Percentiles rank a stretch among this genome's conserved stretches.
Evolutionary conservation across 2,888 invertebrate species (phyloP).

Genomic region (Psylliodes chrysocephalus): DNA sequence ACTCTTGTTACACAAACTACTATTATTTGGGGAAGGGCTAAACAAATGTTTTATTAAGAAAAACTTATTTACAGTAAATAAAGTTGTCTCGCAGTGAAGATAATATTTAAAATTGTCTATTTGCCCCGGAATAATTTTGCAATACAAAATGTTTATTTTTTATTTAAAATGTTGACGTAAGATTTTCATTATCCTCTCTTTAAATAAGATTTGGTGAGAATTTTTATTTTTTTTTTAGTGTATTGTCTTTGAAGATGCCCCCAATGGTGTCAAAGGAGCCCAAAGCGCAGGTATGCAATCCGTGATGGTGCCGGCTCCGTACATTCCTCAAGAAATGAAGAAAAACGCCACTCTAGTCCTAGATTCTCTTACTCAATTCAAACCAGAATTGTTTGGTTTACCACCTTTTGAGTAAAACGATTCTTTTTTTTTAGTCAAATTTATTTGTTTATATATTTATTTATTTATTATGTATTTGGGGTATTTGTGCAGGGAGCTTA

Average conservation of each 20-base stretch:
- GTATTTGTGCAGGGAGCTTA: not conserved
- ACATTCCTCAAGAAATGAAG: constrained; percentile 65
- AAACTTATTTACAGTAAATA: no score
- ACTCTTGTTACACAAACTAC: no score
- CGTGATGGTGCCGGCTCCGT: constrained; percentile 81
- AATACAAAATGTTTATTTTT: no score
- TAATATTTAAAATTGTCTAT: no score
- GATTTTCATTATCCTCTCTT: no score
- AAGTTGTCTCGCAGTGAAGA: no score
- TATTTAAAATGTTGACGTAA: no score
- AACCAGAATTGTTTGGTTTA: constrained; percentile 87
- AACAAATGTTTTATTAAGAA: no score
- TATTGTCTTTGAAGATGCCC: constrained; percentile 92
- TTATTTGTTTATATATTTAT: constrained; percentile 28
- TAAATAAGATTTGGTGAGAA: no score
- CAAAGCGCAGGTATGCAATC: constrained; percentile 85
- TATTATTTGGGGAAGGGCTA: no score
- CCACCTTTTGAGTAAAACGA: constrained; percentile 66
- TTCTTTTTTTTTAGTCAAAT: constrained; percentile 47
- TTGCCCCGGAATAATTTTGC: no score
- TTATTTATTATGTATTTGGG: constrained; percentile 4
- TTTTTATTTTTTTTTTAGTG: constrained; percentile 64
- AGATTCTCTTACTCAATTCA: constrained; percentile 79
- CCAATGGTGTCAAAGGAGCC: constrained; percentile 86
- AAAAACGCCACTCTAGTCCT: constrained; percentile 77